These are phyloP conservation scores for Actias luna DNA, from an alignment of 2,888 invertebrate genomes.

Conservation along the genomic window DNA sequence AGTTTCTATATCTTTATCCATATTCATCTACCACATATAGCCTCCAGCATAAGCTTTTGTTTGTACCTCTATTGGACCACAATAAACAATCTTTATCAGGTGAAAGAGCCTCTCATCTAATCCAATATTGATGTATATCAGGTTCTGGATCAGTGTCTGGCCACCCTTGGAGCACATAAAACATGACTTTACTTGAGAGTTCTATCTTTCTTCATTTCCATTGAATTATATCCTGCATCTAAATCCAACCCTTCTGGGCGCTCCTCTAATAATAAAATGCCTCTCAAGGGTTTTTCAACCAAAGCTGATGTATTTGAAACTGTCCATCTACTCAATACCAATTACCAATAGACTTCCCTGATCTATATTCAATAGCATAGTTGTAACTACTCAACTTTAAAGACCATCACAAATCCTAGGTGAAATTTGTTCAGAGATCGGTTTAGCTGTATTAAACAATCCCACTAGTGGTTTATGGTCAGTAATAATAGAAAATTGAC, in stretches of 20 bases:
- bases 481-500: too few relatives aligned
- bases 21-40: slow-evolving; percentile 23
- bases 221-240: too few relatives aligned
- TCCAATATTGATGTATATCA: too few relatives aligned
- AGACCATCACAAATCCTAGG: slow-evolving; percentile 27
- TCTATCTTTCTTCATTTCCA: too few relatives aligned
- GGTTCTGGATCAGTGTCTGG: too few relatives aligned
- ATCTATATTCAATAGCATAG: slow-evolving; percentile 28
- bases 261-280: slow-evolving; percentile 11
- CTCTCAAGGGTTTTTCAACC: neutral
- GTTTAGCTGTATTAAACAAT: slow-evolving; percentile 16
- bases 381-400: slow-evolving; percentile 23
- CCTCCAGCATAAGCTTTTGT: slow-evolving; percentile 28
- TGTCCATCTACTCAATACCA: slow-evolving; percentile 29
- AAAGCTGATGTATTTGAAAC: slow-evolving; percentile 10
- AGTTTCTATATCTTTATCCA: slow-evolving; percentile 27
- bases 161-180: neutral
- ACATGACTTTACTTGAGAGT: slow-evolving; percentile 4
- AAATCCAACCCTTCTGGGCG: neutral
- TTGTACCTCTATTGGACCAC: slow-evolving; percentile 26
- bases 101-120: slow-evolving; percentile 18
- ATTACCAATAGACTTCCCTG: slow-evolving; percentile 28
- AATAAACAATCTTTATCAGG: slow-evolving; percentile 22
- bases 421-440: slow-evolving; percentile 25
- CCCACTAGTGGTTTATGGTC: slow-evolving; percentile 13